Evolutionary conservation across 2,113 vertebrate genomes (phyloP).

Genomic region (Notarius quadriscutis): DNA sequence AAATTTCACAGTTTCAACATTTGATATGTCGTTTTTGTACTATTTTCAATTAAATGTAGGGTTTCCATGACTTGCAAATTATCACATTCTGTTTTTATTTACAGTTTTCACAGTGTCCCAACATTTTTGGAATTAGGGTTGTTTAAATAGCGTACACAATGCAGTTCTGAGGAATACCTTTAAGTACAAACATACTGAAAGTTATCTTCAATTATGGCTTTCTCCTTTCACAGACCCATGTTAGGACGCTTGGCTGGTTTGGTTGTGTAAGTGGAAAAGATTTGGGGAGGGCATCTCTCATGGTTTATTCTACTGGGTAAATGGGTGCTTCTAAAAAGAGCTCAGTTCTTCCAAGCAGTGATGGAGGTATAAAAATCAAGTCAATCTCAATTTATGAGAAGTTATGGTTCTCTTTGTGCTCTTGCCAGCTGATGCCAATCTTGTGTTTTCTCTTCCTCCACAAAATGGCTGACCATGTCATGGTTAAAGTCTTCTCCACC

Average conservation of each 20-base stretch:
- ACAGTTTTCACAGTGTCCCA: too few species aligned
- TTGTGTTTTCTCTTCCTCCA: slow-evolving; percentile 69
- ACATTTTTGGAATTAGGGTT: too few species aligned
- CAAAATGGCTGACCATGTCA: slow-evolving; percentile 68
- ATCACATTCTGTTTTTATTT: too few species aligned
- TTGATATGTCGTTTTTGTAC: too few species aligned
- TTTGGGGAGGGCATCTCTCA: slow-evolving; percentile 58
- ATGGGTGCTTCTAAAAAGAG: slow-evolving; percentile 66
- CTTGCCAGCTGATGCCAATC: slow-evolving; percentile 66
- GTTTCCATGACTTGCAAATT: too few species aligned
- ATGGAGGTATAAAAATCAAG: slow-evolving; percentile 72
- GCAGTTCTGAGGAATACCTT: slow-evolving; percentile 63
- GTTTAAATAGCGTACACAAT: slow-evolving; percentile 46
- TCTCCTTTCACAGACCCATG: slow-evolving; percentile 68
- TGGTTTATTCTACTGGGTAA: slow-evolving; percentile 63
- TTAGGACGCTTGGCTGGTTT: slow-evolving; percentile 67
- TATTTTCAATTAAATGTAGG: too few species aligned
- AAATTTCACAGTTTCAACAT: too few species aligned
- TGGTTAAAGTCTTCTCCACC: slow-evolving; percentile 70
- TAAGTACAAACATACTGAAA: slow-evolving; percentile 65
- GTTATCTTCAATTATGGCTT: slow-evolving; percentile 72
- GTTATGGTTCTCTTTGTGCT: slow-evolving; percentile 68
- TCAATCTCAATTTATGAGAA: slow-evolving; percentile 66
- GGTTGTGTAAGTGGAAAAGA: slow-evolving; percentile 72
- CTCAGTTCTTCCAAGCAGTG: slow-evolving; percentile 71